Evolutionary conservation across 2,797 vertebrate species (phyloP).

Genomic region (Pangasius macronema): DNA sequence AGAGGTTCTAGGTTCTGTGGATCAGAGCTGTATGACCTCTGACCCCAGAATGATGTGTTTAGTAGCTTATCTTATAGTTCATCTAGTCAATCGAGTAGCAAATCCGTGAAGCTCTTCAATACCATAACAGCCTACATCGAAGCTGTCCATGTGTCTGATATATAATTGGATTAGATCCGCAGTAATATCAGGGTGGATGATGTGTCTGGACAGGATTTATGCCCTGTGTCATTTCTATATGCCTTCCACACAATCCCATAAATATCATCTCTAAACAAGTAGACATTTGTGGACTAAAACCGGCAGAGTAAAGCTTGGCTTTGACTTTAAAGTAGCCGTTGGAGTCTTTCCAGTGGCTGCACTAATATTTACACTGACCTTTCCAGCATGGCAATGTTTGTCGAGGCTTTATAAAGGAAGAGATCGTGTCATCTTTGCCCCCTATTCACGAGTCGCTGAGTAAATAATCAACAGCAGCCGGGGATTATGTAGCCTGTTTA

Average conservation of each 20-base stretch:
- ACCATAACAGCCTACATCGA: background rate
- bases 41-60: constrained; percentile 17
- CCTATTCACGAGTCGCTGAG: constrained; percentile 60
- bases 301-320: constrained; percentile 52
- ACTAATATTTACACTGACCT: constrained; percentile 67
- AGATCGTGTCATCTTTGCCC: constrained; percentile 54
- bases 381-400: constrained; percentile 60
- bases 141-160: background rate
- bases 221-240: constrained; percentile 9
- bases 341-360: constrained; percentile 51
- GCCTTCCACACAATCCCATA: constrained; percentile 20
- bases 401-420: constrained; percentile 51
- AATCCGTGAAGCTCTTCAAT: background rate
- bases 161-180: constrained; percentile 37
- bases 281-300: constrained; percentile 27
- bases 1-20: constrained; percentile 20
- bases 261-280: constrained; percentile 42
- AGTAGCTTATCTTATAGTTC: background rate
- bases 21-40: constrained; percentile 29
- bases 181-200: constrained; percentile 30
- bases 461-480: constrained; percentile 57
- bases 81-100: background rate
- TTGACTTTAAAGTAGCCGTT: constrained; percentile 45
- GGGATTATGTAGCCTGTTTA: constrained; percentile 60
- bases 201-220: constrained; percentile 20